Conservation (phyloP, 2,797 vertebrate species). For the Lindbergichthys nudifrons region DNA sequence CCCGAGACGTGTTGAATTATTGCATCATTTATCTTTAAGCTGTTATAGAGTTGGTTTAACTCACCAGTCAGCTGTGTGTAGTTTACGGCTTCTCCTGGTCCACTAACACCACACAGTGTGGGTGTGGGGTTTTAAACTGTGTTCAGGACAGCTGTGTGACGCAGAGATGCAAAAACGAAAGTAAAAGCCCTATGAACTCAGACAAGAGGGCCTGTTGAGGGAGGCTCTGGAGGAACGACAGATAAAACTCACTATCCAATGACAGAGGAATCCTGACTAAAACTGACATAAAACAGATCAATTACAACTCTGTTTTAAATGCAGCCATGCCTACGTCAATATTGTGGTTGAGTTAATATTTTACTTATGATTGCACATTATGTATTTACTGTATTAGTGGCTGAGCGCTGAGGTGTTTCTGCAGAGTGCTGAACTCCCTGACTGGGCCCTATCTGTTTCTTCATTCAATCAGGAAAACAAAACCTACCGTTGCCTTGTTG, state of each 20-base stretch:
- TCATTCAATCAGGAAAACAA: conserved; percentile 54
- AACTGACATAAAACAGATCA: neutral
- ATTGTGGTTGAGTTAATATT: too few relatives aligned
- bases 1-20: neutral
- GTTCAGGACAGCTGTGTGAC: conserved; percentile 17
- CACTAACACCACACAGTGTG: neutral
- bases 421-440: conserved; percentile 4
- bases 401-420: neutral
- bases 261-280: conserved; percentile 12
- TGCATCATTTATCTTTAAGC: neutral
- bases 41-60: conserved; percentile 8
- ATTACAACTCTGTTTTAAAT: neutral
- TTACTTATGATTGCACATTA: too few relatives aligned
- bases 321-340: neutral
- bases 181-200: conserved; percentile 8
- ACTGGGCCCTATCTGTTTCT: conserved; percentile 36
- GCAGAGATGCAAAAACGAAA: conserved; percentile 71
- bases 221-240: conserved; percentile 57
- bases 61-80: conserved; percentile 43
- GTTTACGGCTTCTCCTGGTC: conserved; percentile 1
- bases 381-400: neutral
- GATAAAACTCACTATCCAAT: neutral
- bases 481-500: conserved; percentile 44
- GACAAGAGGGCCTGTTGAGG: conserved; percentile 47
- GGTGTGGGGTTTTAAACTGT: conserved; percentile 30